phyloP scores from a whole-genome alignment of 2,113 vertebrate species.

The Oreochromis aureus region DNA sequence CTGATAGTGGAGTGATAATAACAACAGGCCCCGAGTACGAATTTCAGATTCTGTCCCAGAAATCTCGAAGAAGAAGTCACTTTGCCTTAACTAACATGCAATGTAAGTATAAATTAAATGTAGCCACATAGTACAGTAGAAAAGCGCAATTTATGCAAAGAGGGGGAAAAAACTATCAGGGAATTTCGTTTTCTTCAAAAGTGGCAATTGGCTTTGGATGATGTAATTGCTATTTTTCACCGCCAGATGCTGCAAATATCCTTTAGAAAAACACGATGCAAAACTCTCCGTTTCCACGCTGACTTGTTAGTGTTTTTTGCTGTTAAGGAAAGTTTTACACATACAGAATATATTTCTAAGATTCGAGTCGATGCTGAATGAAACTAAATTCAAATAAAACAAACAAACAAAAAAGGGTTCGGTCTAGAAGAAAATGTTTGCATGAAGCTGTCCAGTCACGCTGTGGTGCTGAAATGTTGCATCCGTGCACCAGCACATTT shows the following conservation, averaged over 20 bases:
- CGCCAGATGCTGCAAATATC: constrained; percentile 17
- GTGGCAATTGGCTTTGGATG: not conserved
- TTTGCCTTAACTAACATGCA: not conserved
- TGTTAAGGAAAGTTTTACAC: not conserved
- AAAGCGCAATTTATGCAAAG: accelerated
- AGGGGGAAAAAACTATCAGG: not conserved
- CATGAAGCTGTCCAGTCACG: constrained; percentile 33
- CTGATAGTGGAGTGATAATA: not conserved
- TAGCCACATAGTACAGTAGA: not conserved
- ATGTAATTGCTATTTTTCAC: not conserved
- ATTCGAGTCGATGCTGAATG: not conserved
- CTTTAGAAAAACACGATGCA: not conserved
- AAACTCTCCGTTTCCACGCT: not conserved
- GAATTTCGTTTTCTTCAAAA: not conserved
- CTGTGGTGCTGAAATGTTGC: constrained; percentile 52
- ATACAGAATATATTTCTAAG: not conserved
- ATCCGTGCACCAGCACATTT: not conserved
- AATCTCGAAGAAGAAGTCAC: not conserved
- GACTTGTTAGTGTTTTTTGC: not conserved
- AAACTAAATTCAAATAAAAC: not conserved
- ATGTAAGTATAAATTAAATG: not conserved
- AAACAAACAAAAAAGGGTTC: not conserved
- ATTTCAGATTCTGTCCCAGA: not conserved
- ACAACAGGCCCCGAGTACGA: accelerated
- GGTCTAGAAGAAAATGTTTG: not conserved